phyloP scores from a whole-genome alignment of 1,140 invertebrate species.

The Drosophila fuyamai region DNA sequence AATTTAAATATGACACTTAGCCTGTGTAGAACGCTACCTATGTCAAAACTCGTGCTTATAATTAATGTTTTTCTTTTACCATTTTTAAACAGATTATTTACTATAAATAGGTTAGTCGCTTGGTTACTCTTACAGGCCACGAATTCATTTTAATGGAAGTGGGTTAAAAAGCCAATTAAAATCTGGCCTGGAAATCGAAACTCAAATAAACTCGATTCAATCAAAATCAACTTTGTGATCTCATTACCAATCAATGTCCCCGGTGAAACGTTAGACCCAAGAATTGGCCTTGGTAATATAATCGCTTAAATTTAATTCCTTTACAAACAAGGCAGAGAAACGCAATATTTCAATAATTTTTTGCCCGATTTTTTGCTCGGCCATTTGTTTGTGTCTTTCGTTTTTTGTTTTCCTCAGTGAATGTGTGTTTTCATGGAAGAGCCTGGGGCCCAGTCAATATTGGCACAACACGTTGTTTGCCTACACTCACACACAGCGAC shows the following conservation, averaged over 20 bases:
- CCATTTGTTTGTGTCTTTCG: conserved; percentile 3
- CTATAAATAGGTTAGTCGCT: too few species aligned
- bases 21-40: too few species aligned
- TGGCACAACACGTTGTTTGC: conserved; percentile 73
- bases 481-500: conserved; percentile 23
- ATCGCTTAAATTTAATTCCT: conserved; percentile 61
- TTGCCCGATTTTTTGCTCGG: conserved; percentile 3
- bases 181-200: neutral
- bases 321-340: conserved; percentile 41
- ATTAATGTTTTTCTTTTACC: too few species aligned
- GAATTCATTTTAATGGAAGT: neutral
- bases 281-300: conserved; percentile 54
- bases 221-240: conserved; percentile 36
- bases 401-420: neutral
- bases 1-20: too few species aligned
- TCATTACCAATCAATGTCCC: conserved; percentile 29
- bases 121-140: neutral
- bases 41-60: too few species aligned
- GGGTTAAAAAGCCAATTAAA: conserved; percentile 8
- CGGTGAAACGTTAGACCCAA: conserved; percentile 16
- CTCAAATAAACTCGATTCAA: conserved; percentile 15
- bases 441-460: conserved; percentile 65
- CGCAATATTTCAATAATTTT: conserved; percentile 70
- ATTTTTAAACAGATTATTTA: too few species aligned
- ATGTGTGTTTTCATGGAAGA: conserved; percentile 8